phyloP scores from a whole-genome alignment of 2,113 vertebrate species.

The Perognathus longimembris region DNA sequence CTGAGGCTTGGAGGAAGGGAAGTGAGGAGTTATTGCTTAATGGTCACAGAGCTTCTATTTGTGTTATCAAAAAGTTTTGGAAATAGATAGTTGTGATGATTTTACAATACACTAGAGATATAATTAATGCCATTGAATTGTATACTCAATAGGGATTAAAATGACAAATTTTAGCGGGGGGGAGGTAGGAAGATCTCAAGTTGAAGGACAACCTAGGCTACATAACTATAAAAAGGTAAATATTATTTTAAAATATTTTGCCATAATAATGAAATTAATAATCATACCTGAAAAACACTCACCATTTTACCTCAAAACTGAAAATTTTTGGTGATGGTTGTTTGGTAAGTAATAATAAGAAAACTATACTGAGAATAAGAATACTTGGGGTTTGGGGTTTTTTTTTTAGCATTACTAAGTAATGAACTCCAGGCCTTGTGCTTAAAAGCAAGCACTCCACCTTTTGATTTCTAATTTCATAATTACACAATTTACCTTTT shows the following conservation, averaged over 20 bases:
- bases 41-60: not conserved
- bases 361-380: slow-evolving; percentile 25
- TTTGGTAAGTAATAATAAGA: slow-evolving; percentile 48
- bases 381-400: no score
- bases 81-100: slow-evolving; percentile 7
- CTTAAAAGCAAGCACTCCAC: no score
- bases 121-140: slow-evolving; percentile 5
- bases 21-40: not conserved
- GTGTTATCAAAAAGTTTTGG: not conserved
- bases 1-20: not conserved
- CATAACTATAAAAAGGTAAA: not conserved
- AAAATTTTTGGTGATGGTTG: not conserved
- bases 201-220: not conserved
- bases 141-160: slow-evolving; percentile 1
- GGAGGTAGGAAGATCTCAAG: not conserved
- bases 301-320: slow-evolving; percentile 34
- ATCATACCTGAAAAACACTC: not conserved
- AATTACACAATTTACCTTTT: not conserved
- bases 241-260: not conserved
- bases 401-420: not conserved
- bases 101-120: not conserved
- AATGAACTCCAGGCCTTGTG: no score
- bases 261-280: slow-evolving; percentile 6
- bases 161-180: not conserved
- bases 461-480: slow-evolving; percentile 33